Conservation (phyloP, 2,797 vertebrate genomes). For the Nannoperca australis region DNA sequence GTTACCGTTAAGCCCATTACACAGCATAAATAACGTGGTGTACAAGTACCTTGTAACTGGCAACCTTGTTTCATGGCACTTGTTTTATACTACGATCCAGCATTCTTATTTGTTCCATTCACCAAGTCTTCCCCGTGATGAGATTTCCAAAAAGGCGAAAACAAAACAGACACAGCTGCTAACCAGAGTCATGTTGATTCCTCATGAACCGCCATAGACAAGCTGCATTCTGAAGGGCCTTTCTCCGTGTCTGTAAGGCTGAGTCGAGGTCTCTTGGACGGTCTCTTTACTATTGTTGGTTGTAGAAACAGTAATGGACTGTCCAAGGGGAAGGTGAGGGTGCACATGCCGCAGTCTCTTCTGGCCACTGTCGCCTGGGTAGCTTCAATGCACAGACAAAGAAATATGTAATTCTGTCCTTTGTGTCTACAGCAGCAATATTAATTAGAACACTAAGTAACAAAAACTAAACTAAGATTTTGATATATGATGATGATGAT, state of each 20-base stretch:
- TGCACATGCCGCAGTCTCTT: constrained; percentile 36
- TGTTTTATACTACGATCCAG: not conserved
- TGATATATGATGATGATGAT: not conserved
- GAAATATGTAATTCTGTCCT: not conserved
- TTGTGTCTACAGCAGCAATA: not conserved
- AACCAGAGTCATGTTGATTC: constrained; percentile 11
- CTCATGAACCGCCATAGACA: not conserved
- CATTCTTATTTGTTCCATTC: not conserved
- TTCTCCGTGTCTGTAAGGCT: constrained; percentile 19
- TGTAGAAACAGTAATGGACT: constrained; percentile 36
- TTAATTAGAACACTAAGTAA: not conserved
- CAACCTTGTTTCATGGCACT: not conserved
- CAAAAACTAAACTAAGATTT: not conserved
- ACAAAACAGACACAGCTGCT: not conserved
- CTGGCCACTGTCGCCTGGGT: constrained; percentile 31
- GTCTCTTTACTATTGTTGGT: constrained; percentile 37
- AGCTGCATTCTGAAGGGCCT: constrained; percentile 5
- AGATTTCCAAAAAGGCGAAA: not conserved
- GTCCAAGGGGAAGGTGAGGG: constrained; percentile 38
- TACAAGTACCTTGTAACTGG: not conserved
- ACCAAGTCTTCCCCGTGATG: not conserved
- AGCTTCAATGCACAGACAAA: constrained; percentile 27
- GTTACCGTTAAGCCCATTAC: no score
- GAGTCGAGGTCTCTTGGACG: constrained; percentile 33
- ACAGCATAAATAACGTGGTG: no score